Percentiles rank a stretch among this genome's conserved stretches.
phyloP scores from a whole-genome alignment of 1,140 invertebrate genomes.

The Nymphalis io region DNA sequence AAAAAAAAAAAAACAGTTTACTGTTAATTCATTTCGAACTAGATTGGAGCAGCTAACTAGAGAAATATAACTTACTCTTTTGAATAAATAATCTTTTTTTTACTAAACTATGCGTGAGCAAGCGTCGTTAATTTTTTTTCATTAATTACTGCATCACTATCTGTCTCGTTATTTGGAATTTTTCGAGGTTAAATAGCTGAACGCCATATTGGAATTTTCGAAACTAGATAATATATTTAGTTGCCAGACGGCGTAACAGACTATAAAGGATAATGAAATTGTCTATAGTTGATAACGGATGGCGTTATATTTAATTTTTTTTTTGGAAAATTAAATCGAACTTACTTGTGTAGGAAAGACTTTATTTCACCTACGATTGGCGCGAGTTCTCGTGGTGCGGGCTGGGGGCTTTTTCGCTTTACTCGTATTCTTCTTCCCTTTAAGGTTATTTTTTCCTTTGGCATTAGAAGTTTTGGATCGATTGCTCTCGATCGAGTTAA shows the following conservation, averaged over 20 bases:
- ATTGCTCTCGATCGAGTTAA: constrained; percentile 57
- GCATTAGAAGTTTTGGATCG: constrained; percentile 45
- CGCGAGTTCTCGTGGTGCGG: constrained; percentile 47
- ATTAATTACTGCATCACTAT: constrained; percentile 55
- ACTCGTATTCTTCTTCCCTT: constrained; percentile 40
- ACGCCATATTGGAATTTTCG: constrained; percentile 45
- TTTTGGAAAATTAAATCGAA: constrained; percentile 12
- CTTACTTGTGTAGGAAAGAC: constrained; percentile 14
- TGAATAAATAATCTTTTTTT: constrained; percentile 72
- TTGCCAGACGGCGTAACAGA: constrained; percentile 24
- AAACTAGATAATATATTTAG: constrained; percentile 23
- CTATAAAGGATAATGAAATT: constrained; percentile 19
- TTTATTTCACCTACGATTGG: constrained; percentile 61
- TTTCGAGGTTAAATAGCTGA: constrained; percentile 44
- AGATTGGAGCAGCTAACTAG: constrained; percentile 41
- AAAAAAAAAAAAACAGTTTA: constrained; percentile 57
- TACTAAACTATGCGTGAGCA: constrained; percentile 65
- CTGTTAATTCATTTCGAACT: constrained; percentile 46
- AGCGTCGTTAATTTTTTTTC: constrained; percentile 48
- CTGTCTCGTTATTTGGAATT: constrained; percentile 60
- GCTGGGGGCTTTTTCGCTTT: constrained; percentile 55
- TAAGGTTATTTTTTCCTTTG: constrained; percentile 43
- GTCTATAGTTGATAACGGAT: constrained; percentile 16
- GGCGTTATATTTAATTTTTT: constrained; percentile 14
- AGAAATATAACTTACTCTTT: constrained; percentile 60